A percentile compares a stretch with the other conserved stretches of the same genome.
These are phyloP conservation scores for Orthosia incerta DNA, from an alignment of 2,888 invertebrate genomes.

Conservation along the genomic window DNA sequence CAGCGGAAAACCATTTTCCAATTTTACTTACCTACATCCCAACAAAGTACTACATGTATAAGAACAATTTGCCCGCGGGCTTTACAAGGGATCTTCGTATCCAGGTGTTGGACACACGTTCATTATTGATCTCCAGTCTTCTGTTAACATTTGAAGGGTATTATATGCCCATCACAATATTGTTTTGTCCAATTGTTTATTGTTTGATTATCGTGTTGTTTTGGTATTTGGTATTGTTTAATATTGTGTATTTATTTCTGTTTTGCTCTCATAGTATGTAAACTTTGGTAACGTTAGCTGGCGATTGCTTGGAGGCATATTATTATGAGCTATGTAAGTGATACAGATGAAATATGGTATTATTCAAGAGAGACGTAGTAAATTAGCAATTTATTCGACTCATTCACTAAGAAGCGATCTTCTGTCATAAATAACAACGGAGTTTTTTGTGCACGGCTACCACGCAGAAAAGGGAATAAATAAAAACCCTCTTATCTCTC, in stretches of 20 bases:
- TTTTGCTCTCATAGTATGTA: slow-evolving; percentile 34
- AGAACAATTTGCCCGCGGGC: slow-evolving; percentile 22
- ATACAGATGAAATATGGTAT: background rate
- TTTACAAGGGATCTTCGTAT: slow-evolving; percentile 20
- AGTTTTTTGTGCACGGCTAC: too few relatives aligned
- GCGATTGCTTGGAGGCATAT: slow-evolving; percentile 29
- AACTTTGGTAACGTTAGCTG: slow-evolving; percentile 43
- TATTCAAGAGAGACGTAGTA: background rate
- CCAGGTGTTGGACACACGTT: slow-evolving; percentile 43
- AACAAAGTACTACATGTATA: slow-evolving; percentile 7
- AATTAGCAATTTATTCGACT: background rate
- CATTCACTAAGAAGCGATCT: background rate
- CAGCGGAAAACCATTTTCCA: background rate
- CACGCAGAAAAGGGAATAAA: too few relatives aligned
- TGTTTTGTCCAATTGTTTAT: slow-evolving; percentile 34
- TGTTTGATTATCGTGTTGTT: slow-evolving; percentile 22
- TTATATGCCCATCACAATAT: slow-evolving; percentile 8
- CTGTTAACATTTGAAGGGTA: slow-evolving; percentile 31
- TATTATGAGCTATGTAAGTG: slow-evolving; percentile 13
- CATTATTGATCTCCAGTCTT: slow-evolving; percentile 33
- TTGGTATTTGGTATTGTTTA: slow-evolving; percentile 34
- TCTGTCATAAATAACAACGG: too few relatives aligned
- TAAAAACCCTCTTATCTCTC: too few relatives aligned
- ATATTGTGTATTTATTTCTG: slow-evolving; percentile 18
- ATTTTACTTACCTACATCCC: background rate